Evolutionary conservation across 2,888 invertebrate species (phyloP), one percentile per base, ranked within the genome.

Genomic region (Polylopha cassiicola): DNA sequence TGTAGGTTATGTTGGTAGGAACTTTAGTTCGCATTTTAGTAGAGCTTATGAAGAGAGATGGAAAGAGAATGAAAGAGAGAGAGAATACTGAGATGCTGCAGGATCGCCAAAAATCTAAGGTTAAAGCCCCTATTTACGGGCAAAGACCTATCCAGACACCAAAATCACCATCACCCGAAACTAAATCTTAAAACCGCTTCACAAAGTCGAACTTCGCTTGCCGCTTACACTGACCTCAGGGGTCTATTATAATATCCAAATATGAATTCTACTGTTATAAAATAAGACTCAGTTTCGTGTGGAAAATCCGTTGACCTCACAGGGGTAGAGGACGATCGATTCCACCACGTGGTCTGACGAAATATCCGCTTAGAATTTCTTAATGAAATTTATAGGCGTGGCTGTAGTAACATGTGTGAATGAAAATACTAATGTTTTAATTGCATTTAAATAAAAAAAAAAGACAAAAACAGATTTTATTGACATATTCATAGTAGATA

Each of bases 301-400:
- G 22, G 31, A n/a, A n/a, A n/a, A n/a, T 20, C 5, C 8, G 14
- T 15, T 15, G 15, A 3, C 0, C 6, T 16, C 8, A n/a, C n/a
- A 14, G 13, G n/a, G 6, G 2, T 29, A 45, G 38, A 22, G 13
- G 16, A 3, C 48, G 54, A 61, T 61, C 59, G 55, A 61, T 61
- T 38, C 26, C 24, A 31, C 50, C 58, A 56, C 54, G 55, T 54
- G 54, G 39, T 9, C 33, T 41, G 30, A 34, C 34, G 39, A 36
- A 26, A 36, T 30, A 30, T 26, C 30, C 21, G 34, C 8, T 23
- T 7, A 13, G 10, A 20, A 30, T 41, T 30, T 41, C 24, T 41
- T 41, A 41, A 41, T 41, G 41, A 30, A 41, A 36, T 16, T 38
- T 14, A 20, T 11, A 39, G 36, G 36, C 26, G 36, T 41, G 36